Evolutionary conservation across 2,797 vertebrate species (phyloP), one percentile per base, ranked within the genome.

Genomic region (Aulostomus chinensis): DNA sequence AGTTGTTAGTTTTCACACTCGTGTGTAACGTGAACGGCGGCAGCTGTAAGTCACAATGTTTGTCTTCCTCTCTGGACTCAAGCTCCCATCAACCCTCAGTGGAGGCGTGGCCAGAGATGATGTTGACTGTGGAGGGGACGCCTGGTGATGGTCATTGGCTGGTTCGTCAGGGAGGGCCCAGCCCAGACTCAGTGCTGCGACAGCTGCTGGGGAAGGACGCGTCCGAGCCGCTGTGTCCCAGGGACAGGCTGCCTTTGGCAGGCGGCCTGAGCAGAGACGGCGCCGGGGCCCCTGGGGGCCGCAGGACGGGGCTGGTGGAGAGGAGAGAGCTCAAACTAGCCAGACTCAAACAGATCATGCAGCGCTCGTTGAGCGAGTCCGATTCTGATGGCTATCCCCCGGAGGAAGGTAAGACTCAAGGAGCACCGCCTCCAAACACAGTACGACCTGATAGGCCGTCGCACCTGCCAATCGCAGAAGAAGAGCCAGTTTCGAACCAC

Each of bases 281-380:
- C 28, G 22, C 64, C 1, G 70, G 52, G 8, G 61, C 45, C 16
- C 0, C 48, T 0, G 33, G 80, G 42, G 11, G 31, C 28, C 81
- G 81, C 31, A 62, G 78, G 14, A 30, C 65, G 0, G 87, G 83
- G 3, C 58, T 84, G 54, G 76, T 86, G 34, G 95, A 96, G 72
- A 89, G 92, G 79, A 89, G 94, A 18, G 96, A 98, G 54, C 86
- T 96, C 34, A 98, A 97, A 73, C 84, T 98, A 22, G 94, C 94
- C 0, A 87, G 96, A 30, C 88, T 98, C 50, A 93, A 94, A 30
- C 95, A 97, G 78, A 90, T 97, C 60, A 97, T 95, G 94, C 96
- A 97, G 79, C 89, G 95, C 30, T 96, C 95, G 0, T 91, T 96
- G 43, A 97, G 95, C 0, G 96, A 98, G 52, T 97, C 95, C 0